Evolutionary conservation across 1,140 invertebrate species (phyloP), one percentile per base, ranked within the genome.

Genomic region (Drosophila micromelanica): DNA sequence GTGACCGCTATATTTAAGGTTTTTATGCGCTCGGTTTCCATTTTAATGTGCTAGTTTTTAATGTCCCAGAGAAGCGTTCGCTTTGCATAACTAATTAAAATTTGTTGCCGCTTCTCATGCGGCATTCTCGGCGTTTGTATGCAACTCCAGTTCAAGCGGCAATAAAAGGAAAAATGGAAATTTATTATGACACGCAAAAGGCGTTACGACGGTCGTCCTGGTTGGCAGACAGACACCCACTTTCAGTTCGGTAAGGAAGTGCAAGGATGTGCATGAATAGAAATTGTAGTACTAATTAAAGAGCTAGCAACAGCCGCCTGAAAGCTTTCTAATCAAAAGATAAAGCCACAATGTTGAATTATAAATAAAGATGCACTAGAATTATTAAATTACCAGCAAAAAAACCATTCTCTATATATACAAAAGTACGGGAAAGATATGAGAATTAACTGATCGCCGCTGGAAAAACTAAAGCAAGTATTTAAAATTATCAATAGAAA

Each of bases 71-170:
- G 78, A 78, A 59, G 71, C 75, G 74, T 48, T 73, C 72, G 76
- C 59, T 87, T 89, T 87, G 82, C 82, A 89, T 87, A 89, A 76
- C 82, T 87, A 87, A 87, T 87, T 87, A 87, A 89, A 87, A 84
- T 89, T 87, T 80, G 76, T 70, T 73, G 70, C 57, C 63, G 69
- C 72, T 78, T 74, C 77, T 80, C 62, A 77, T 78, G 81, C 74
- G 59, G 67, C 67, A 87, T 87, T 78, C 75, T 78, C 62, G 71
- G 69, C 77, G 79, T 49, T 77, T 60, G 57, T 52, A 40, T 40
- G 59, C 62, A 64, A 8, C 55, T 30, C 20, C 46, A 7, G 17
- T 17, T 38, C 55, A 70, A 42, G 40, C 7, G 55, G 54, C 40
- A 64, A 62, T 30, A 76, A 68, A 73, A 40, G 13, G 23, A 35